A percentile compares a stretch with the other conserved stretches of the same genome.
These are phyloP conservation scores for Rousettus leschenaultii DNA, from an alignment of 2,113 vertebrate genomes.

Conservation along the genomic window DNA sequence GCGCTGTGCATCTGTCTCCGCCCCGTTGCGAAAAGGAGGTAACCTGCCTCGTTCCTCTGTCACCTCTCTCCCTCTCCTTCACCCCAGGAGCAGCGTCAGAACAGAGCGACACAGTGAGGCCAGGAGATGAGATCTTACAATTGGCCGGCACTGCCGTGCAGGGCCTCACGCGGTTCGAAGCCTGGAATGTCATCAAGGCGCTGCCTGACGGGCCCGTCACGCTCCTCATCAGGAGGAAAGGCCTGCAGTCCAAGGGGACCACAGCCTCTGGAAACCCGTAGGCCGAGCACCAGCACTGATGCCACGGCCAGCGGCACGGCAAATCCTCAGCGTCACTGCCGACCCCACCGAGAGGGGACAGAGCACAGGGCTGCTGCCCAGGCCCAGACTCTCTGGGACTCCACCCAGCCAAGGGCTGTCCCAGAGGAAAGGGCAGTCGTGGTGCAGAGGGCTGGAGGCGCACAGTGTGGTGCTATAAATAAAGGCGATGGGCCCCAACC, in stretches of 20 bases:
- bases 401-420: neutral
- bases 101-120: conserved; percentile 83
- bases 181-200: conserved; percentile 92
- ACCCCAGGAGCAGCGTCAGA: conserved; percentile 85
- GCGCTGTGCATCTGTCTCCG: neutral
- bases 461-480: neutral
- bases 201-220: conserved; percentile 88
- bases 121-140: conserved; percentile 90
- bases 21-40: neutral
- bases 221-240: conserved; percentile 81
- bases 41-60: neutral
- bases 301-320: neutral
- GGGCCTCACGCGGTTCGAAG: conserved; percentile 94
- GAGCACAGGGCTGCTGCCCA: neutral
- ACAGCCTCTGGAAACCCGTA: conserved; percentile 52
- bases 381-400: neutral
- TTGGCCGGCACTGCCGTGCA: conserved; percentile 84
- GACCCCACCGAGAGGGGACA: neutral
- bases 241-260: neutral
- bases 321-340: conserved; percentile 57
- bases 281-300: neutral
- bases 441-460: neutral
- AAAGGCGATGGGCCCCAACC: neutral
- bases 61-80: conserved; percentile 27
- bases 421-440: neutral